phyloP scores from a whole-genome alignment of 1,140 invertebrate species.

The Drosophila nannoptera region DNA sequence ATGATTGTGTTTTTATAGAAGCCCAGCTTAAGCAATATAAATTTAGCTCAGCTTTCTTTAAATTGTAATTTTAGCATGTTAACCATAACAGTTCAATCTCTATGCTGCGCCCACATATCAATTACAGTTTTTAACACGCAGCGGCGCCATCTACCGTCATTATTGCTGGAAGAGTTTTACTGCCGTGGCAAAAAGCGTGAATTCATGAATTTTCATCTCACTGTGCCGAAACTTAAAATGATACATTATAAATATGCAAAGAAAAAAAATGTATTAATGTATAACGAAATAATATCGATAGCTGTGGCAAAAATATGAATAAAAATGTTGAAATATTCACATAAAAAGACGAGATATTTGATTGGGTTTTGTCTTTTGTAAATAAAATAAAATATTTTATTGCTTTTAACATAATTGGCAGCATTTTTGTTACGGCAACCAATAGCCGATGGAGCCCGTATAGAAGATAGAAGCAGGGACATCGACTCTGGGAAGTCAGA shows the following conservation, averaged over 20 bases:
- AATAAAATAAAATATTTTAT: slow-evolving; percentile 65
- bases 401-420: slow-evolving; percentile 52
- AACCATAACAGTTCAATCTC: neutral
- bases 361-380: slow-evolving; percentile 50
- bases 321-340: slow-evolving; percentile 7
- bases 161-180: neutral
- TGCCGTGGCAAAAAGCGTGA: neutral
- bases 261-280: slow-evolving; percentile 22
- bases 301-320: slow-evolving; percentile 16
- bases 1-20: neutral
- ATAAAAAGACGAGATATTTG: slow-evolving; percentile 34
- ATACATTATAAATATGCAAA: slow-evolving; percentile 22
- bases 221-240: slow-evolving; percentile 32
- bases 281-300: slow-evolving; percentile 23
- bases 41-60: too few species aligned
- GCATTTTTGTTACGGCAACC: slow-evolving; percentile 52
- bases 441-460: slow-evolving; percentile 28
- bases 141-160: slow-evolving; percentile 4
- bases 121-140: too few species aligned
- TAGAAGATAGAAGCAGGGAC: slow-evolving; percentile 3
- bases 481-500: slow-evolving; percentile 15
- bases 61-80: too few species aligned
- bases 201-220: slow-evolving; percentile 18
- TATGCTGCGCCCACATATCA: too few species aligned
- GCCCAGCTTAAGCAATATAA: too few species aligned